Evolutionary conservation across 2,888 invertebrate species (phyloP).

Genomic region (Drosophila trichaetosa): DNA sequence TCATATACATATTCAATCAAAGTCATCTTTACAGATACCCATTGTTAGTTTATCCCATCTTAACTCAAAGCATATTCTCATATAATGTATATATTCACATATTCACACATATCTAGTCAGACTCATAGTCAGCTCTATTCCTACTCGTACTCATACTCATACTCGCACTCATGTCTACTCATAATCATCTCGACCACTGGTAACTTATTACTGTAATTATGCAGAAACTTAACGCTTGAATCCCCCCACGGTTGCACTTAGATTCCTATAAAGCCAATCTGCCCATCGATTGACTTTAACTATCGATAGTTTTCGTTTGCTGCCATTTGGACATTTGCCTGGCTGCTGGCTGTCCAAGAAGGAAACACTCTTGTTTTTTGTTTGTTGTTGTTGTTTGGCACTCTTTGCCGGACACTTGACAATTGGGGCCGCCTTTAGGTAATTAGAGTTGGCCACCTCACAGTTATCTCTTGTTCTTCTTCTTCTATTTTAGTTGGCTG

Average conservation of each 20-base stretch:
- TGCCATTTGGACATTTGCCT: constrained; percentile 32
- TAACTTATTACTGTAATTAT: neutral
- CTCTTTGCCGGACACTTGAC: constrained; percentile 11
- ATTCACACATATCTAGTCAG: neutral
- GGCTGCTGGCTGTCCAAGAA: constrained; percentile 41
- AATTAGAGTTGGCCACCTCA: constrained; percentile 53
- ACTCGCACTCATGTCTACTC: neutral
- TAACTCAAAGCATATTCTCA: neutral
- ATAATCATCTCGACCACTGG: neutral
- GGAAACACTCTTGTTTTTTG: neutral
- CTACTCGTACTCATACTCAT: neutral
- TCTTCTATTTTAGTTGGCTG: neutral
- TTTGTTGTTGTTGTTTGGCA: neutral
- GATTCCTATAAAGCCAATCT: neutral
- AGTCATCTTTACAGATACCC: neutral
- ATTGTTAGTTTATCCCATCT: neutral
- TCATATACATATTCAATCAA: neutral
- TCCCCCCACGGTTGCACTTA: neutral
- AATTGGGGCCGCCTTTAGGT: constrained; percentile 18
- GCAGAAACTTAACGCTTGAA: neutral
- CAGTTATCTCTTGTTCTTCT: neutral
- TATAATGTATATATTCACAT: neutral
- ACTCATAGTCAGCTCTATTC: neutral
- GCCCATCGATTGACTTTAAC: neutral
- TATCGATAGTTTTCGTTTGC: constrained; percentile 10